phyloP scores from a whole-genome alignment of 2,797 vertebrate genomes.

The Amblyraja radiata region DNA sequence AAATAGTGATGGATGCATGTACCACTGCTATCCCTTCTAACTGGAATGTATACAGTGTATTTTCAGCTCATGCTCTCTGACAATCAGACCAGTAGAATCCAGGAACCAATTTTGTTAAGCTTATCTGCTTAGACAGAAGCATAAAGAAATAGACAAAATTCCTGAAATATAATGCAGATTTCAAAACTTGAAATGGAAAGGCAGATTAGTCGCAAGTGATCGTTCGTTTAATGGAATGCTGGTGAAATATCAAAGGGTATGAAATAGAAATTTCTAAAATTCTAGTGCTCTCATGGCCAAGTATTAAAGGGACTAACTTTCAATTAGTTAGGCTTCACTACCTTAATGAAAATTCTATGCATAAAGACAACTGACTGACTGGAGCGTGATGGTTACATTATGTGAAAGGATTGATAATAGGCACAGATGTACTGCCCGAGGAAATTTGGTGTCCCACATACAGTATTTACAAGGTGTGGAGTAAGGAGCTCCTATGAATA shows the following conservation, averaged over 20 bases:
- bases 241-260: background rate
- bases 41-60: background rate
- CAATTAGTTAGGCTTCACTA: background rate
- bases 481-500: background rate
- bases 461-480: background rate
- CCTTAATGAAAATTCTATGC: background rate
- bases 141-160: background rate
- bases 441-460: background rate
- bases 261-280: background rate
- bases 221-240: constrained; percentile 4
- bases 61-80: background rate
- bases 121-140: background rate
- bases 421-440: background rate
- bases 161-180: background rate
- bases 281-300: background rate
- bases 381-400: background rate
- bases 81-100: background rate
- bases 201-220: background rate
- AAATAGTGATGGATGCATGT: background rate
- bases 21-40: background rate
- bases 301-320: background rate
- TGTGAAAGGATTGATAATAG: background rate
- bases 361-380: background rate
- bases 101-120: background rate
- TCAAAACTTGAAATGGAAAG: background rate